Base-by-base conservation (phyloP, 2,113 vertebrate species). In the Oxyruncus cristatus region DNA sequence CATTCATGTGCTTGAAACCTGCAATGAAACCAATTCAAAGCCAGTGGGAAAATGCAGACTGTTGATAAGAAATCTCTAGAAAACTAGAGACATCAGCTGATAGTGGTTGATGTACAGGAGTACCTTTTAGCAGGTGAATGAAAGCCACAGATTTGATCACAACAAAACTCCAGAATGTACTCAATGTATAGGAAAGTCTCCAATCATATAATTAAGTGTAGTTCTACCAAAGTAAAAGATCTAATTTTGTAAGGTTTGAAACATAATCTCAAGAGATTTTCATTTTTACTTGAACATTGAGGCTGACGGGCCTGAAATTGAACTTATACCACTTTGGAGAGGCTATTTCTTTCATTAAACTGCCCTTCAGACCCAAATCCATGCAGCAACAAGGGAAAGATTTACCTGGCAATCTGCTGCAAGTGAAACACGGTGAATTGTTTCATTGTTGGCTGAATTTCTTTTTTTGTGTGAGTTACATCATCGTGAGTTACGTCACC, bases 51-150 rank as follows among this genome's bases (percentile, higher is more conserved):
- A 89, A 93, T 2, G 3, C 58, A 79, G 24, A 11, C 37, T 67
- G 39, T 49, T 82, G 95, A 92, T 95, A 93, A 78, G 62, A 79
- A 89, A 93, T 58, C 58, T 79, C 30, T 62, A 85, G 74, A 95
- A 93, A 77, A 95, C n/a, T n/a, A 65, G 74, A 94, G 81, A 88
- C 1, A 0, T 79, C 41, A 49, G 71, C n/a, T 76, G 77, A 83
- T 88, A 88, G 70, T 70, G 44, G 53, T 19, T 85, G 77, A 76
- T 2, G 0, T 82, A 11, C 52, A 61, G 70, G 66, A 91, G 53
- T 73, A 61, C n/a, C 58, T 76, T 75, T 74, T 17, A 94, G 53
- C 28, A 89, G 49, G 41, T 78, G 81, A 85, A 78, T 85, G 77
- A 89, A 91, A 93, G 46, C 49, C 5, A 3, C 32, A 76, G 87